phyloP scores from a whole-genome alignment of 2,888 invertebrate genomes.

The Megastigmus dorsalis region DNA sequence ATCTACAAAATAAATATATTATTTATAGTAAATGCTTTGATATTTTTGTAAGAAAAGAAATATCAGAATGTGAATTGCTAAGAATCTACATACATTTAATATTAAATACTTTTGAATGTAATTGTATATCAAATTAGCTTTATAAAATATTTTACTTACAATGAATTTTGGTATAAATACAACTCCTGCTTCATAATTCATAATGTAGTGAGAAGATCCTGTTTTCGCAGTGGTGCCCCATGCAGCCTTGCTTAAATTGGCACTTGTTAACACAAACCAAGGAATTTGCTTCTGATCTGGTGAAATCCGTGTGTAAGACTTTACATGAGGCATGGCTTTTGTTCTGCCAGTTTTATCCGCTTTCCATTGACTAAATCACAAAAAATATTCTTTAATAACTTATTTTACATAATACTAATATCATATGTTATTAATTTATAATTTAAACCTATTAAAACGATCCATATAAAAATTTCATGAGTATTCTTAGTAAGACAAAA shows the following conservation, averaged over 20 bases:
- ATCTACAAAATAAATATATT: slow-evolving; percentile 74
- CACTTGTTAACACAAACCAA: slow-evolving; percentile 93
- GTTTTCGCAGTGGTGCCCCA: slow-evolving; percentile 86
- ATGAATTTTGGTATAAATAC: slow-evolving; percentile 89
- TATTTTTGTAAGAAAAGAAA: no score
- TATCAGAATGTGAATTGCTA: no score
- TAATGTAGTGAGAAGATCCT: slow-evolving; percentile 76
- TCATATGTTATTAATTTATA: no score
- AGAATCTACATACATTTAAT: not conserved
- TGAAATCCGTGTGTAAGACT: slow-evolving; percentile 88
- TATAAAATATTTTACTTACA: slow-evolving; percentile 77
- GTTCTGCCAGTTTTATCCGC: slow-evolving; percentile 82
- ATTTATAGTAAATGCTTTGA: no score
- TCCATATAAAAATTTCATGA: no score
- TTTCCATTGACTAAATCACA: slow-evolving; percentile 86
- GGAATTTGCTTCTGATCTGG: slow-evolving; percentile 81
- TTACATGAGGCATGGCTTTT: slow-evolving; percentile 95
- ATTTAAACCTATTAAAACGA: slow-evolving; percentile 41
- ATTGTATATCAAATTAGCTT: not conserved
- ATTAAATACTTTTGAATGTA: not conserved
- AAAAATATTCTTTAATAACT: slow-evolving; percentile 19
- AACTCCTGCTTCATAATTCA: slow-evolving; percentile 95
- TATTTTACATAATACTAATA: not conserved
- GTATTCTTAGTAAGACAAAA: no score
- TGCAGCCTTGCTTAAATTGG: slow-evolving; percentile 97